Percentiles rank a stretch among this genome's conserved stretches.
Evolutionary conservation across 2,797 vertebrate genomes (phyloP).

Genomic region (Coranthus polyacanthus): DNA sequence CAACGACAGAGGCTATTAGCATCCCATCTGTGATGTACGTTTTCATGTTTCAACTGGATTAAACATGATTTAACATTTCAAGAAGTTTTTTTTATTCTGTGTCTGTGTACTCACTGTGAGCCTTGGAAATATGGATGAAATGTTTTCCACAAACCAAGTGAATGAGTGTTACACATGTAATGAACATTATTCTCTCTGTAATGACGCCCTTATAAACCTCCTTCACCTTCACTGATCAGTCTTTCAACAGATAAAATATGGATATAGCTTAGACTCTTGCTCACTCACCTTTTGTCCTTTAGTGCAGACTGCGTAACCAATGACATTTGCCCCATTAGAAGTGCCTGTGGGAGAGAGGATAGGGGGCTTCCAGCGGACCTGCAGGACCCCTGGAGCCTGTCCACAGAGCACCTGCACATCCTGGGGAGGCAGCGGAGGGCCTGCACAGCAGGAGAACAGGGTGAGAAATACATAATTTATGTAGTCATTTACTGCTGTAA

Average conservation of each 20-base stretch:
- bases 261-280: not conserved
- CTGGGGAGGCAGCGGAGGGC: slow-evolving; percentile 93
- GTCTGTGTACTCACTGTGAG: not conserved
- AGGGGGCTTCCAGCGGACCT: slow-evolving; percentile 94
- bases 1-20: slow-evolving; percentile 6
- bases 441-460: slow-evolving; percentile 73
- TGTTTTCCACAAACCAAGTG: too few species aligned
- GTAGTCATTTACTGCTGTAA: slow-evolving; percentile 9
- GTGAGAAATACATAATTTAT: slow-evolving; percentile 2
- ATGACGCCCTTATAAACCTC: slow-evolving; percentile 11
- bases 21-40: slow-evolving; percentile 45
- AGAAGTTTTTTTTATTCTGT: not conserved
- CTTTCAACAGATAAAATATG: slow-evolving; percentile 10
- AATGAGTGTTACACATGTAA: too few species aligned
- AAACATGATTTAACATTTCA: slow-evolving; percentile 24
- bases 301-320: slow-evolving; percentile 94
- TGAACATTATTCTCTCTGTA: not conserved
- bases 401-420: slow-evolving; percentile 91
- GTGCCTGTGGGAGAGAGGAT: slow-evolving; percentile 89
- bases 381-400: slow-evolving; percentile 86
- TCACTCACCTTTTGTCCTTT: slow-evolving; percentile 92
- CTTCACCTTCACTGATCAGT: not conserved
- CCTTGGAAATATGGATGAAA: slow-evolving; percentile 18
- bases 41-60: slow-evolving; percentile 31
- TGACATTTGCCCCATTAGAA: slow-evolving; percentile 94